Evolutionary conservation across 1,140 invertebrate genomes (phyloP), one percentile per base, ranked within the genome.

Genomic region (Apis cerana): DNA sequence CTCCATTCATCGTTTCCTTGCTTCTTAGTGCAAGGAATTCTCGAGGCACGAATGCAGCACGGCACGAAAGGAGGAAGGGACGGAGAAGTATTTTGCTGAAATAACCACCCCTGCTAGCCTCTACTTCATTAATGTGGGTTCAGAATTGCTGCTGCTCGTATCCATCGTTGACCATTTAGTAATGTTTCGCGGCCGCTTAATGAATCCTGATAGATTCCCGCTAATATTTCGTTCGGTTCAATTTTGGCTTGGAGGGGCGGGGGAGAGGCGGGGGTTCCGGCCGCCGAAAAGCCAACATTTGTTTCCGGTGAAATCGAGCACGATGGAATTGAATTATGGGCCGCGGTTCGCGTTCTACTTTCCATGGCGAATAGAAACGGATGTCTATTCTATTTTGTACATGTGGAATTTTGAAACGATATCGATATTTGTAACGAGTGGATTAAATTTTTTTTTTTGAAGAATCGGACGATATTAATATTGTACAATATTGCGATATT

Each of bases 121-220:
- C 54, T 59, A 17, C 58, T 79, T 68, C 68, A 71, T 79, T 68
- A 79, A 79, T 27, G 77, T 67, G 23, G 27, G 33, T 33, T 33
- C 59, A 65, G 72, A 80, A 80, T 80, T 80, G 78, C 70, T 65
- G 33, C 54, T 33, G 19, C 69, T 74, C 56, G 50, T 12, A 48
- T 10, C 11, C 21, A 1, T 33, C 56, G 54, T 75, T 75, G 78
- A 80, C 59, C 59, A 75, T 80, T 75, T 64, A 27, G 70, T 75
- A 80, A 80, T 75, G 78, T 65, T 75, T 56, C 78, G 61, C 78
- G 50, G 78, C 50, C 11, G 59, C 52, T 74, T 64, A 80, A 80
- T 74, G 78, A 74, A 80, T 56, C 69, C 70, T 80, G 78, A 80
- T 80, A 80, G 78, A 80, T 80, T 80, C 62, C 59, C 61, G 9